Conservation (phyloP, 2,888 invertebrate species). For the Artemia sp. region DNA sequence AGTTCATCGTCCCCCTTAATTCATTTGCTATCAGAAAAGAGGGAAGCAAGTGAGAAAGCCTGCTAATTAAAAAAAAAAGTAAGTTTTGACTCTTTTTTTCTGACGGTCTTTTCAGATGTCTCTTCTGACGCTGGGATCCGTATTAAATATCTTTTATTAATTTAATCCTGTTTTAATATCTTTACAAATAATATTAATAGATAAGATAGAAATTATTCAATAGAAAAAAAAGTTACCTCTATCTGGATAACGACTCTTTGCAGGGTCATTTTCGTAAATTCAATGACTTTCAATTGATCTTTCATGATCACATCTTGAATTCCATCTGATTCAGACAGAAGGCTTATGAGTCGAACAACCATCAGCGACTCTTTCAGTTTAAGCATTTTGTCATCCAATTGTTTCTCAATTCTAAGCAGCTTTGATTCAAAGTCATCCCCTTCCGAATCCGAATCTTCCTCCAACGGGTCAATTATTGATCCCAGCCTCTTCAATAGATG, state of each 20-base stretch:
- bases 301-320: constrained; percentile 12
- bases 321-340: not conserved
- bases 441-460: not conserved
- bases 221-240: not conserved
- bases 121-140: too few relatives aligned
- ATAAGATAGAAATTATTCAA: too few relatives aligned
- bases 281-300: not conserved
- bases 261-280: not conserved
- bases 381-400: constrained; percentile 10
- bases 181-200: too few relatives aligned
- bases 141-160: too few relatives aligned
- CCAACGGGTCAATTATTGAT: not conserved
- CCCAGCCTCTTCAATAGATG: not conserved
- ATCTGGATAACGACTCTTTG: not conserved
- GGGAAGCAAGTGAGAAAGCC: too few relatives aligned
- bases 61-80: too few relatives aligned
- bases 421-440: constrained; percentile 1
- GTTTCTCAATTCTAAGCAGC: constrained; percentile 10
- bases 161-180: too few relatives aligned
- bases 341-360: not conserved
- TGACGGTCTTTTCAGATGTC: too few relatives aligned
- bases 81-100: too few relatives aligned
- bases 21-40: too few relatives aligned
- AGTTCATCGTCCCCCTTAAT: too few relatives aligned
- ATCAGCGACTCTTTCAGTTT: not conserved